Conservation (phyloP, 2,113 vertebrate species). For the Notothenia rossii region DNA sequence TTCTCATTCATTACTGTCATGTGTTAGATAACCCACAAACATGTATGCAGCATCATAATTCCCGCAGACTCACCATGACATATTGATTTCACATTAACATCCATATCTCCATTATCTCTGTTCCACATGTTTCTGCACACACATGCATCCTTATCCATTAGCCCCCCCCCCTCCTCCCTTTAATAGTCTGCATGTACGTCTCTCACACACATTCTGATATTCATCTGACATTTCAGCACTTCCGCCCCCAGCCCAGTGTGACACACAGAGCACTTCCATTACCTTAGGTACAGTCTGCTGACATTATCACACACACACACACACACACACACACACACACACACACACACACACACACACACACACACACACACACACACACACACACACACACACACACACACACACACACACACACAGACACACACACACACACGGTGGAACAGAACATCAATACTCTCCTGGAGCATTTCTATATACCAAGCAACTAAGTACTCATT, state of each 20-base stretch:
- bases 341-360: conserved; percentile 16
- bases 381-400: conserved; percentile 39
- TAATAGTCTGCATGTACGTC: conserved; percentile 35
- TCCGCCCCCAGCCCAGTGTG: conserved; percentile 41
- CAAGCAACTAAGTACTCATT: no score
- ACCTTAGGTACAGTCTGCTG: conserved; percentile 63
- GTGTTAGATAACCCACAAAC: no score
- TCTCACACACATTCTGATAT: conserved; percentile 53
- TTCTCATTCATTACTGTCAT: no score
- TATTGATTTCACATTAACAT: conserved; percentile 48
- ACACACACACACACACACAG: conserved; percentile 26
- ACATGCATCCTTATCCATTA: conserved; percentile 24
- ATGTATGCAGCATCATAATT: no score
- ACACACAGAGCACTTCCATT: conserved; percentile 65
- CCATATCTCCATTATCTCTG: conserved; percentile 32
- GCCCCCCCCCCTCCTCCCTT: not conserved
- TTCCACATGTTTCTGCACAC: conserved; percentile 24
- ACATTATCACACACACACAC: conserved; percentile 69
- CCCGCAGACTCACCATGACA: no score
- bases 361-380: conserved; percentile 49
- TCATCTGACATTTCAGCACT: conserved; percentile 73
- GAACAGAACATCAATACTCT: conserved; percentile 64
- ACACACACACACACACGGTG: conserved; percentile 3
- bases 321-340: conserved; percentile 42
- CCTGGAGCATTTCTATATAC: conserved; percentile 13